Percentiles rank a stretch among this genome's conserved stretches.
phyloP scores from a whole-genome alignment of 2,888 invertebrate genomes.

The Lagria hirta region DNA sequence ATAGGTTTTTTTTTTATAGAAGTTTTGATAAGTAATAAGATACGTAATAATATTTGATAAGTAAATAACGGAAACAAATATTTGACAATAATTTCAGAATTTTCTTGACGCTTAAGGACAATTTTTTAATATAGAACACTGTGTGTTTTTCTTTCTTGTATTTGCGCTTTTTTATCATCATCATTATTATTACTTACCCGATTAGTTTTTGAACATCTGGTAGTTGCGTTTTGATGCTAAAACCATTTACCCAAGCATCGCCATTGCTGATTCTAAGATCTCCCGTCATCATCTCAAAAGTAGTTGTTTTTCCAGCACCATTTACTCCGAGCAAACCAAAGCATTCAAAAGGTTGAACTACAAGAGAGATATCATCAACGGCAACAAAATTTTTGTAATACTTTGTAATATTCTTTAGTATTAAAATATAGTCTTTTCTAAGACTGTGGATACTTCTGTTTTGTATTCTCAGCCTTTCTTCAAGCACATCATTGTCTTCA shows the following conservation, averaged over 20 bases:
- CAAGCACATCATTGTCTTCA: conserved; percentile 59
- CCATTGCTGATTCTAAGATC: conserved; percentile 72
- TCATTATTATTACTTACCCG: too few relatives aligned
- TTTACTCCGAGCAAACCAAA: conserved; percentile 83
- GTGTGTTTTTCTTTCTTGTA: too few relatives aligned
- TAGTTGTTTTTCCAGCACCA: conserved; percentile 85
- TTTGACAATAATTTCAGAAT: too few relatives aligned
- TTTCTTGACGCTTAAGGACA: too few relatives aligned
- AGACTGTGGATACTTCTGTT: conserved; percentile 50
- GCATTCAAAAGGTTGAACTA: conserved; percentile 72
- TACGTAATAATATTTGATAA: too few relatives aligned
- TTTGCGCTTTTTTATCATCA: too few relatives aligned
- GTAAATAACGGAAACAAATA: too few relatives aligned
- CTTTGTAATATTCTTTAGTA: conserved; percentile 70
- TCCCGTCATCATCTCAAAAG: conserved; percentile 89
- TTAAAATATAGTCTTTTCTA: conserved; percentile 56
- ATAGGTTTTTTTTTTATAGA: too few relatives aligned
- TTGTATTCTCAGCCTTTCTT: conserved; percentile 58
- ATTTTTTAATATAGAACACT: too few relatives aligned
- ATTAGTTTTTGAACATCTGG: conserved; percentile 60
- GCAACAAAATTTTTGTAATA: conserved; percentile 70
- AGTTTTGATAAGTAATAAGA: too few relatives aligned
- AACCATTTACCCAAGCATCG: conserved; percentile 63
- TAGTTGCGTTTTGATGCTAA: conserved; percentile 55
- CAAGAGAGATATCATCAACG: conserved; percentile 68